A percentile compares a stretch with the other conserved stretches of the same genome.
phyloP scores from a whole-genome alignment of 2,113 vertebrate species.

The Chrysemys picta region DNA sequence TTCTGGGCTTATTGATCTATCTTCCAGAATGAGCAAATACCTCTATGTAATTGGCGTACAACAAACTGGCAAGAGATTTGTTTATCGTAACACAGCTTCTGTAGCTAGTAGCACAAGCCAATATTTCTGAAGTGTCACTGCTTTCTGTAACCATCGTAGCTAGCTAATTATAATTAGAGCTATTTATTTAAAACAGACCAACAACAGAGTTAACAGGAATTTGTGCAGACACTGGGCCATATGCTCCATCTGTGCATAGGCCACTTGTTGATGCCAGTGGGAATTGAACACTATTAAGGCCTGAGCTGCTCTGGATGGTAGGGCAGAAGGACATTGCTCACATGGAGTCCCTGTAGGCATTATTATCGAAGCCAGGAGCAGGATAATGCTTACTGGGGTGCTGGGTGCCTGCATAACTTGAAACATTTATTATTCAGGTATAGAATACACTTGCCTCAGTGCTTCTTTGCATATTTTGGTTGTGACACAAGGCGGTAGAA shows the following conservation, averaged over 20 bases:
- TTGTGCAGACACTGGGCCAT: fast-evolving
- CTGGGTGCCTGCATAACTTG: fast-evolving
- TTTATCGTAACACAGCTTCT: not conserved
- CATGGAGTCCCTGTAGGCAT: fast-evolving
- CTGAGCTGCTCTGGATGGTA: not conserved
- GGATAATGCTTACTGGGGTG: not conserved
- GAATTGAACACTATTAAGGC: not conserved
- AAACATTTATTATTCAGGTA: not conserved
- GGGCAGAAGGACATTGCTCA: not conserved
- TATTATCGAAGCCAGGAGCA: fast-evolving
- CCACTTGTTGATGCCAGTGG: not conserved
- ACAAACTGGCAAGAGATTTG: not conserved
- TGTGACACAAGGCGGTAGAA: not conserved
- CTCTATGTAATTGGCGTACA: not conserved
- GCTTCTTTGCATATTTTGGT: not conserved
- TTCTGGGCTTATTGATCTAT: not conserved
- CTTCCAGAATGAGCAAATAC: not conserved
- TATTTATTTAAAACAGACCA: not conserved
- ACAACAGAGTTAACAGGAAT: not conserved
- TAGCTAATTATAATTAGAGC: not conserved
- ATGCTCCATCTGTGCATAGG: fast-evolving
- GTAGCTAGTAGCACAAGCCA: not conserved
- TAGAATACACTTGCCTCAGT: not conserved
- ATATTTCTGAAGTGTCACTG: not conserved
- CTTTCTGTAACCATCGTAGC: not conserved